Percentiles rank a stretch among this genome's conserved stretches.
Evolutionary conservation across 2,888 invertebrate genomes (phyloP).

Genomic region (Drosophila nr. fundita): DNA sequence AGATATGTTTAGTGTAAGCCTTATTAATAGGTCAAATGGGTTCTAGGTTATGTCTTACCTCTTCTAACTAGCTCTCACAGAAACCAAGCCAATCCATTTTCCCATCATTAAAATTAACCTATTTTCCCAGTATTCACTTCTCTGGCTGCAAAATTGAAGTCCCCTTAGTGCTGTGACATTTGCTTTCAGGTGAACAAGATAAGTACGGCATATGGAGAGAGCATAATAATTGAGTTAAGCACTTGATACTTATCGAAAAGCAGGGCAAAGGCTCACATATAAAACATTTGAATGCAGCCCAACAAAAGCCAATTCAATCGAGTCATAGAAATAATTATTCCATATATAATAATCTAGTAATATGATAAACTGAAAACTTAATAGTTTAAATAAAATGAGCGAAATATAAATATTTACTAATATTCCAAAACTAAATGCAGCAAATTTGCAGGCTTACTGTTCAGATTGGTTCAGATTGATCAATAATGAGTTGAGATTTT

Average conservation of each 20-base stretch:
- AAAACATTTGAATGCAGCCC: conserved; percentile 21
- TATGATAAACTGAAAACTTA: neutral
- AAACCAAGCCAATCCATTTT: neutral
- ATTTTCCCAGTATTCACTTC: neutral
- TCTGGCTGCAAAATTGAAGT: neutral
- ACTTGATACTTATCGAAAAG: conserved; percentile 33
- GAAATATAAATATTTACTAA: neutral
- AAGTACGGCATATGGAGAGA: neutral
- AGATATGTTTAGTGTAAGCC: neutral
- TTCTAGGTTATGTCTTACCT: neutral
- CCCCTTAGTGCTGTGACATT: conserved; percentile 1
- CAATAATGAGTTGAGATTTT: neutral
- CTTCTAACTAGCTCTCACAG: neutral
- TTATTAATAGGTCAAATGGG: neutral
- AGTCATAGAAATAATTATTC: conserved; percentile 11
- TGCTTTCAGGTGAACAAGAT: neutral
- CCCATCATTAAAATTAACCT: neutral
- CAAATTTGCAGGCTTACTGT: neutral
- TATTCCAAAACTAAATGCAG: neutral
- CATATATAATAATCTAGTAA: neutral
- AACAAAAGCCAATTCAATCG: conserved; percentile 26
- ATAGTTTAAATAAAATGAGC: neutral
- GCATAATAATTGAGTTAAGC: conserved; percentile 45
- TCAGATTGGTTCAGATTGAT: neutral
- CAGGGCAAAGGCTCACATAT: conserved; percentile 1